phyloP scores from a whole-genome alignment of 1,140 invertebrate genomes.

The Zaprionus lachaisei region DNA sequence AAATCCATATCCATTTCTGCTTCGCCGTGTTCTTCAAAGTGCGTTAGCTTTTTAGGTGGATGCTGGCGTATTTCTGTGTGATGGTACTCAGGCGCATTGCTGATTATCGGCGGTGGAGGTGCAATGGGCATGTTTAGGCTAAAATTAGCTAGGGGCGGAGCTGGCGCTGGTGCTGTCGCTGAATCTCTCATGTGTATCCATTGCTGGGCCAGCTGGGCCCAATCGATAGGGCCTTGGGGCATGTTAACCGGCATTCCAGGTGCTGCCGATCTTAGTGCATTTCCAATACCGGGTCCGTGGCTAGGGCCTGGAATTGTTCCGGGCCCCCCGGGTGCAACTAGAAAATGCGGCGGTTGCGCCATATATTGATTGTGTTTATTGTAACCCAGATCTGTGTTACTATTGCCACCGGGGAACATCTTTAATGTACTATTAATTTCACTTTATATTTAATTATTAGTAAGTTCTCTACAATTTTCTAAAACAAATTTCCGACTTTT shows the following conservation, averaged over 20 bases:
- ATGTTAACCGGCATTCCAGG: slow-evolving; percentile 77
- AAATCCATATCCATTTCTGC: slow-evolving; percentile 92
- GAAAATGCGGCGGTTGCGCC: slow-evolving; percentile 49
- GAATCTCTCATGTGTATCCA: slow-evolving; percentile 98
- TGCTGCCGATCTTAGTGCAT: slow-evolving; percentile 77
- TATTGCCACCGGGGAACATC: slow-evolving; percentile 74
- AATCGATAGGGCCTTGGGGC: slow-evolving; percentile 90
- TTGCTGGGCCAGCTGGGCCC: slow-evolving; percentile 97
- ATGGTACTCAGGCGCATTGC: slow-evolving; percentile 57
- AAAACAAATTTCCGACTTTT: slow-evolving; percentile 45
- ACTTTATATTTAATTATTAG: slow-evolving; percentile 2
- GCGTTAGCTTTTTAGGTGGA: slow-evolving; percentile 13
- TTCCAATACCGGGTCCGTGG: slow-evolving; percentile 54
- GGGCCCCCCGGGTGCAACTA: slow-evolving; percentile 15
- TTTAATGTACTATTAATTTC: slow-evolving; percentile 2
- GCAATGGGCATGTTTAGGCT: slow-evolving; percentile 56
- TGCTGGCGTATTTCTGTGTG: slow-evolving; percentile 28
- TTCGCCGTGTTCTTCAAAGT: slow-evolving; percentile 88
- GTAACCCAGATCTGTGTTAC: slow-evolving; percentile 69
- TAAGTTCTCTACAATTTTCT: slow-evolving; percentile 31
- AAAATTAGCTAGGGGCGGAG: slow-evolving; percentile 80
- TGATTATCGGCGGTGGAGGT: slow-evolving; percentile 67
- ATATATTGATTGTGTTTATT: slow-evolving; percentile 85
- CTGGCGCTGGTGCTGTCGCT: slow-evolving; percentile 83
- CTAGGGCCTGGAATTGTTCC: slow-evolving; percentile 83